A percentile compares a stretch with the other conserved stretches of the same genome.
These are phyloP conservation scores for Hylyphantes graminicola DNA, from an alignment of 1,140 invertebrate species.

Conservation along the genomic window DNA sequence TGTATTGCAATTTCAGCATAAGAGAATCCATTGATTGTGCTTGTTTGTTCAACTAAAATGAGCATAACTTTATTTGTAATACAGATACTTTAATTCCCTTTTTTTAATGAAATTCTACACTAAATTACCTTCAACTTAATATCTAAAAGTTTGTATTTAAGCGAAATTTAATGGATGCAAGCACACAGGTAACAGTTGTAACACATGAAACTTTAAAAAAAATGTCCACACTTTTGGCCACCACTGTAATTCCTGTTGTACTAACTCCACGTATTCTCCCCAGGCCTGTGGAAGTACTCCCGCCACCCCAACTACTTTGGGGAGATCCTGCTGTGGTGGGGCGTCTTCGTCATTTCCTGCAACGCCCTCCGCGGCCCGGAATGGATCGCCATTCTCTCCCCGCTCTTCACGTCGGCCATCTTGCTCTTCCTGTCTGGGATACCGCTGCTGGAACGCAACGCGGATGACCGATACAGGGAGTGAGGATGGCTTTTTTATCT, in stretches of 20 bases:
- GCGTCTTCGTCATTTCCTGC: conserved; percentile 88
- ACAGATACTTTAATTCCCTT: too few relatives aligned
- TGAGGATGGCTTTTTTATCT: conserved; percentile 69
- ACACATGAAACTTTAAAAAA: too few relatives aligned
- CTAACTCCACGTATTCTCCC: conserved; percentile 61
- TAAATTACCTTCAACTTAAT: too few relatives aligned
- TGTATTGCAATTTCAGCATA: too few relatives aligned
- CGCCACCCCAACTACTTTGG: conserved; percentile 97
- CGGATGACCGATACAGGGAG: conserved; percentile 87
- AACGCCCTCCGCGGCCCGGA: conserved; percentile 84
- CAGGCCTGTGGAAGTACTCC: conserved; percentile 88
- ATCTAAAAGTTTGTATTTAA: too few relatives aligned
- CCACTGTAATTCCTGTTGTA: neutral
- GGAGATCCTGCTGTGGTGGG: conserved; percentile 94
- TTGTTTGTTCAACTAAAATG: too few relatives aligned
- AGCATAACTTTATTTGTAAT: too few relatives aligned
- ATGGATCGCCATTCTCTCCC: conserved; percentile 69
- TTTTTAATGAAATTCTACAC: too few relatives aligned
- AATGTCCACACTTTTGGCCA: too few relatives aligned
- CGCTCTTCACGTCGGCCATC: conserved; percentile 65
- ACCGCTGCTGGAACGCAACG: conserved; percentile 65
- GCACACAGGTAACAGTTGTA: too few relatives aligned
- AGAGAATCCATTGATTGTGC: too few relatives aligned
- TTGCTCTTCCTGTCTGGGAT: conserved; percentile 67
- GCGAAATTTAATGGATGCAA: too few relatives aligned